A percentile compares a stretch with the other conserved stretches of the same genome.
Conservation (phyloP, 2,888 invertebrate genomes). For the Parnassius orleans region DNA sequence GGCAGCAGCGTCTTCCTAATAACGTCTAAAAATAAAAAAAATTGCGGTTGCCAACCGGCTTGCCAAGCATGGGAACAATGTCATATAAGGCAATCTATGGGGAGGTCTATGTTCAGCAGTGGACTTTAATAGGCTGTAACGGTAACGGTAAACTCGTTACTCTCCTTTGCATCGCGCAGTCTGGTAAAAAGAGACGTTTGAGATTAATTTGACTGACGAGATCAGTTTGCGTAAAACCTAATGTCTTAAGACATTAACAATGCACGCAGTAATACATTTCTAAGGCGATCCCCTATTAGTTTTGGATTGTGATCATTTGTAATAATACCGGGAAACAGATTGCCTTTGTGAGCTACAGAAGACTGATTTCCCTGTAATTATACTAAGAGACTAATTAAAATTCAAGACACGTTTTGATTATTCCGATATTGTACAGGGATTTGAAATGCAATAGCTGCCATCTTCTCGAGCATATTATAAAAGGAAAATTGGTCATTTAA, state of each 20-base stretch:
- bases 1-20: too few relatives aligned
- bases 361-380: conserved; percentile 15
- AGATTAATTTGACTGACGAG: conserved; percentile 19
- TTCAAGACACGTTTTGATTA: conserved; percentile 15
- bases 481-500: not conserved
- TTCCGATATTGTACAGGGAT: conserved; percentile 10
- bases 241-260: conserved; percentile 20
- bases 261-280: conserved; percentile 22
- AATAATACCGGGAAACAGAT: conserved; percentile 8
- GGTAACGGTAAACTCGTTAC: too few relatives aligned
- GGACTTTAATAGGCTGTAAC: too few relatives aligned
- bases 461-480: not conserved
- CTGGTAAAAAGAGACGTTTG: not conserved
- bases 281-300: conserved; percentile 19
- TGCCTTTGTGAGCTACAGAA: not conserved
- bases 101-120: too few relatives aligned
- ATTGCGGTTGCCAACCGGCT: too few relatives aligned
- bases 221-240: conserved; percentile 13
- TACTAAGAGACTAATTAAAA: conserved; percentile 19
- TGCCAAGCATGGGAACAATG: too few relatives aligned
- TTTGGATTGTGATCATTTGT: conserved; percentile 21
- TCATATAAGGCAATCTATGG: too few relatives aligned
- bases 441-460: conserved; percentile 9
- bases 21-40: too few relatives aligned
- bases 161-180: too few relatives aligned